Percentiles rank a stretch among this genome's conserved stretches.
Evolutionary conservation across 2,797 vertebrate species (phyloP).

Genomic region (Nannoperca australis): DNA sequence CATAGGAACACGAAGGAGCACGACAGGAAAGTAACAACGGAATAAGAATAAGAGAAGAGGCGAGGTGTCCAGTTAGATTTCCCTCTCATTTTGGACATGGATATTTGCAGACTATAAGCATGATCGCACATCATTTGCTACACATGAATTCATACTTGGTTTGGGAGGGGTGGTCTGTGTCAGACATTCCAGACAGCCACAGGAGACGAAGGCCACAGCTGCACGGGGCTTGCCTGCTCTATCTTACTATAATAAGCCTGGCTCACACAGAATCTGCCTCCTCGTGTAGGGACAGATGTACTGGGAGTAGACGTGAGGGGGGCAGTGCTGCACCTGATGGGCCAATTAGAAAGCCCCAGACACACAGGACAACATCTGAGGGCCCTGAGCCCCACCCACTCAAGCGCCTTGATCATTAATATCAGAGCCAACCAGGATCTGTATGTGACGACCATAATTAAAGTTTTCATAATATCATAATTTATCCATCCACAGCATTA

Average conservation of each 20-base stretch:
- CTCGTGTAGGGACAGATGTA: conserved; percentile 58
- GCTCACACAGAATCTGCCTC: conserved; percentile 62
- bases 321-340: conserved; percentile 66
- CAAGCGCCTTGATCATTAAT: conserved; percentile 33
- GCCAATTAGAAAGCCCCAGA: conserved; percentile 73
- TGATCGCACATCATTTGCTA: conserved; percentile 39
- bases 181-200: conserved; percentile 68
- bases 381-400: conserved; percentile 49
- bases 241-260: conserved; percentile 63
- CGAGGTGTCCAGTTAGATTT: conserved; percentile 7
- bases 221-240: conserved; percentile 61
- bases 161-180: conserved; percentile 42
- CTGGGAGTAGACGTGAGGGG: conserved; percentile 41
- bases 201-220: conserved; percentile 77
- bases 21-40: conserved; percentile 1
- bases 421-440: conserved; percentile 28
- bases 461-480: conserved; percentile 30
- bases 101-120: conserved; percentile 24
- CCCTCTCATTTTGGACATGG: conserved; percentile 20
- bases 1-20: background rate
- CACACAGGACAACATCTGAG: conserved; percentile 56
- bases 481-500: conserved; percentile 11
- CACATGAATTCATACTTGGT: conserved; percentile 58
- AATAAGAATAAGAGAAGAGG: conserved; percentile 11
- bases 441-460: conserved; percentile 36